Percentiles rank a stretch among this genome's conserved stretches.
Conservation (phyloP, 2,888 invertebrate species). For the Lacanobia wlatinum region DNA sequence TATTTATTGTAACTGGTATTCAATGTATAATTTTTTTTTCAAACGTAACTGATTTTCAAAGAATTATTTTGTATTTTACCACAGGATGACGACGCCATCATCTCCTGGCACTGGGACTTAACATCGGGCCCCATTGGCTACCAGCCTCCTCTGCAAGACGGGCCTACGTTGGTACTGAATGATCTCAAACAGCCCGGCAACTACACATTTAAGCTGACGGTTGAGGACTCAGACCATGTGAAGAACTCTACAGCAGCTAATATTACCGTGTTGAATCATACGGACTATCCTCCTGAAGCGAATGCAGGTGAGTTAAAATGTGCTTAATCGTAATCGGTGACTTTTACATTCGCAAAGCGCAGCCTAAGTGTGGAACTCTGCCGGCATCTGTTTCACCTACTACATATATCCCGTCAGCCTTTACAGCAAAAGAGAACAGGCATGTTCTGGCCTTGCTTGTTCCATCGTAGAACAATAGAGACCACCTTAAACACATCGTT, state of each 20-base stretch:
- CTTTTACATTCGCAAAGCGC: background rate
- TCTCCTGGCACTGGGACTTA: constrained; percentile 98
- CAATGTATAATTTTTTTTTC: no score
- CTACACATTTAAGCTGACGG: constrained; percentile 97
- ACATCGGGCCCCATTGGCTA: constrained; percentile 97
- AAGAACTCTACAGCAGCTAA: constrained; percentile 96
- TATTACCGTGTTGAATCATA: constrained; percentile 97
- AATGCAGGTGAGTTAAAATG: constrained; percentile 92
- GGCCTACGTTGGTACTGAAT: constrained; percentile 95
- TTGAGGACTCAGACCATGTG: constrained; percentile 97
- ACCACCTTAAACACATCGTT: no score
- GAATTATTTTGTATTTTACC: background rate
- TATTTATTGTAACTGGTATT: background rate
- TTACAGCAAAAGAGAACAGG: background rate
- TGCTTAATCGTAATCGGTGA: background rate
- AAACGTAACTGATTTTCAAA: background rate
- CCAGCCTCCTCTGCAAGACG: constrained; percentile 94
- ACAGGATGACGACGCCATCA: constrained; percentile 95
- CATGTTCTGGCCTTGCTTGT: background rate
- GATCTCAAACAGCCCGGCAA: constrained; percentile 96
- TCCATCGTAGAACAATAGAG: background rate
- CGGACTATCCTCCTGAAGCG: constrained; percentile 98
- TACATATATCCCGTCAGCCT: background rate
- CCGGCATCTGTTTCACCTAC: background rate
- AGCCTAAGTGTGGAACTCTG: background rate